Conservation (phyloP, 2,888 invertebrate genomes). For the Drosophila neonasuta region DNA sequence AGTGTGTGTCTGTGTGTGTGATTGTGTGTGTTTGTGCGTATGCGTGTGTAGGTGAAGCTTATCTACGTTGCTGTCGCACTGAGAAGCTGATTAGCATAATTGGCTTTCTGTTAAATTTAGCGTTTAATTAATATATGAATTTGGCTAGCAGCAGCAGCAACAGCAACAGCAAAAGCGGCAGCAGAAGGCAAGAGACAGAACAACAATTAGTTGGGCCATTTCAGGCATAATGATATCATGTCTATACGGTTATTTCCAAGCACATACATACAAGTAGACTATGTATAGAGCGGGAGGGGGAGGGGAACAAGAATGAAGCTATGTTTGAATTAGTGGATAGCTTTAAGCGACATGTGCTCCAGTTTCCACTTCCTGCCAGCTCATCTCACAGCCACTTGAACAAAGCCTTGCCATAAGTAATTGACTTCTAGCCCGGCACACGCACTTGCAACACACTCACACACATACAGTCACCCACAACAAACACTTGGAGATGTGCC, state of each 20-base stretch:
- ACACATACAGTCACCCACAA: slow-evolving; percentile 18
- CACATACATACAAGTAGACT: not conserved
- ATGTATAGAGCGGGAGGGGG: not conserved
- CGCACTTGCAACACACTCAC: slow-evolving; percentile 18
- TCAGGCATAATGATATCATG: slow-evolving; percentile 16
- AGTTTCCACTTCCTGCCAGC: slow-evolving; percentile 60
- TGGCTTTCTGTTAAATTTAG: slow-evolving; percentile 75
- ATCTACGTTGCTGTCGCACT: slow-evolving; percentile 33
- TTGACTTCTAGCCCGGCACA: slow-evolving; percentile 62
- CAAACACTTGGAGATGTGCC: slow-evolving; percentile 16
- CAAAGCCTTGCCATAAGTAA: slow-evolving; percentile 64
- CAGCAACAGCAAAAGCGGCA: not conserved
- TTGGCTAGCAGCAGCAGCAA: slow-evolving; percentile 30
- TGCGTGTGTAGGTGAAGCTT: slow-evolving; percentile 33
- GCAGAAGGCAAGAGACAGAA: slow-evolving; percentile 9
- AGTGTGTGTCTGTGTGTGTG: too few relatives aligned
- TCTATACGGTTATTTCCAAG: slow-evolving; percentile 5
- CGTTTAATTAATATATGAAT: slow-evolving; percentile 73
- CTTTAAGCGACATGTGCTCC: slow-evolving; percentile 55
- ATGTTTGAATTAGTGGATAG: slow-evolving; percentile 35
- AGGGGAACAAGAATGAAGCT: not conserved
- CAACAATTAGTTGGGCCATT: slow-evolving; percentile 25
- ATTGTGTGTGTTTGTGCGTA: slow-evolving; percentile 8
- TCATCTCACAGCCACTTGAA: slow-evolving; percentile 60
- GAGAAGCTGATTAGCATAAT: slow-evolving; percentile 70